Base-by-base conservation (phyloP, 2,113 vertebrate genomes). In the Trochalopteron elliotii region DNA sequence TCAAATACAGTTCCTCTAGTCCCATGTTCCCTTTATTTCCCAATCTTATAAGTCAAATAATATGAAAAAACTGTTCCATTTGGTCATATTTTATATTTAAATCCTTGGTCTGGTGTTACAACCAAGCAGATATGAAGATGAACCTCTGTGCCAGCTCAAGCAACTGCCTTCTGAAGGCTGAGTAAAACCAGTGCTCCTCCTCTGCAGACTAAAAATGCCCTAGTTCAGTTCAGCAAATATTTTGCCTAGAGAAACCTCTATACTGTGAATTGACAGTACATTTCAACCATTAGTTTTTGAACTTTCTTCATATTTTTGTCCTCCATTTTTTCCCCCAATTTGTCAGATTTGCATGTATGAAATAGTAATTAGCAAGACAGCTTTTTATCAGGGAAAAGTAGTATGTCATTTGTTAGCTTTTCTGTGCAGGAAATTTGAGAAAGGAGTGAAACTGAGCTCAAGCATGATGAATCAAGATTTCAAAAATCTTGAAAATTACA, bases 271-370 rank as follows among this genome's bases (percentile, higher is more conserved):
- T 4, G 20, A 59, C 20, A 18, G 10, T 56, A 7, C 7, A 74
- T 81, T 71, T 81, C 33, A 60, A 42, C 15, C 10, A 42, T 23
- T 27, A 27, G 12, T 53, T 56, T 61, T 44, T 37, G 27, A 89
- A 57, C 7, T 33, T 61, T 15, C 12, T 47, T 25, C 6, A 24
- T 42, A 20, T 12, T 70, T 80, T 89, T 42, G 12, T 28, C 12
- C 0, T 3, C 11, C 0, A 1, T 55, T 49, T 19, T 57, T 21
- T 5, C 2, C 33, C 0, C 0, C 0, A 0, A 1, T 70, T 52
- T 7, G 10, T 57, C 8, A 49, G 31, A 49, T 71, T 61, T 79
- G 5, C 39, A 18, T 3, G 0, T 39, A 35, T 7, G 9, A 67
- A 24, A 17, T 53, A 6, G 33, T 65, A 12, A 69, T 21, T 39